Conservation (phyloP, 2,888 invertebrate species). For the Euproctis similis region DNA sequence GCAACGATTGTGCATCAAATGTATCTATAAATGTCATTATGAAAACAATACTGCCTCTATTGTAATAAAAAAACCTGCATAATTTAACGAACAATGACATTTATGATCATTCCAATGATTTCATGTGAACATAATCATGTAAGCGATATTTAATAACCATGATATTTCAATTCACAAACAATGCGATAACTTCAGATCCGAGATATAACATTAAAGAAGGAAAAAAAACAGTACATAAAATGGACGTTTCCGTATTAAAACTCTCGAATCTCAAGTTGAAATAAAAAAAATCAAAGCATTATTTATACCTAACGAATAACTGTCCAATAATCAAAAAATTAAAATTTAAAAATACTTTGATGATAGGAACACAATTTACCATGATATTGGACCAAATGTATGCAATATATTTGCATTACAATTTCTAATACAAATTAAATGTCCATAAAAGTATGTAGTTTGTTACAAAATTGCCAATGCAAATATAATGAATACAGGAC, state of each 20-base stretch:
- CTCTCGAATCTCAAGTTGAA: constrained; percentile 22
- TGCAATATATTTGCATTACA: constrained; percentile 13
- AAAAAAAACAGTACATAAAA: constrained; percentile 1
- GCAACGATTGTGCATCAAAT: constrained; percentile 12
- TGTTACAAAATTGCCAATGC: constrained; percentile 6
- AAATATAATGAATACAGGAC: constrained; percentile 16
- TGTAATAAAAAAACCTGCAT: no score
- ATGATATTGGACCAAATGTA: constrained; percentile 10
- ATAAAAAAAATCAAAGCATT: constrained; percentile 1
- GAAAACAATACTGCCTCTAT: no score
- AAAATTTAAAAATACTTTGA: not conserved
- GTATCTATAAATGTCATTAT: constrained; percentile 16
- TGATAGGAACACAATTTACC: not conserved
- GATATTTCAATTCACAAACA: no score
- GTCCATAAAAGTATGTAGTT: no score
- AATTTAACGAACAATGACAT: constrained; percentile 8
- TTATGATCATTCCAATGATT: constrained; percentile 18
- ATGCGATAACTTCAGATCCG: constrained; percentile 25
- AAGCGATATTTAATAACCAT: constrained; percentile 19
- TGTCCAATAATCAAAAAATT: constrained; percentile 9
- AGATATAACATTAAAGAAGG: no score
- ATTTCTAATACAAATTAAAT: no score
- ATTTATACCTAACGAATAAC: constrained; percentile 1
- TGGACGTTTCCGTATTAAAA: constrained; percentile 2
- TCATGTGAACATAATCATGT: constrained; percentile 22